These are phyloP conservation scores for Globicephala melas DNA, from an alignment of 2,113 vertebrate genomes.

Conservation along the genomic window DNA sequence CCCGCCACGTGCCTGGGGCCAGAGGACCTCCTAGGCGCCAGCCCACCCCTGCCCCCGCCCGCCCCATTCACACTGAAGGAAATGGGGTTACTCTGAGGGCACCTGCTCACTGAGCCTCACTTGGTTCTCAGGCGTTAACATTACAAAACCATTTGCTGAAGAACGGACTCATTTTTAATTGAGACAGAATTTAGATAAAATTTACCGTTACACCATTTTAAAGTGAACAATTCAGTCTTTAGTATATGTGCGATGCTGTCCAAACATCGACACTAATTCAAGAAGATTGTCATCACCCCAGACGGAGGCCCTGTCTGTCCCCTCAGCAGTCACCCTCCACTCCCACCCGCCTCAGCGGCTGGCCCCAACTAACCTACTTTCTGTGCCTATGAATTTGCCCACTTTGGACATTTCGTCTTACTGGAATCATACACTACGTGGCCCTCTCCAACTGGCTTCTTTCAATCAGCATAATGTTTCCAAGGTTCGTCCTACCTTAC, in stretches of 20 bases:
- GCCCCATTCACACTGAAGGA: too few relatives aligned
- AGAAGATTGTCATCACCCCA: background rate
- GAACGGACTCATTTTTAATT: background rate
- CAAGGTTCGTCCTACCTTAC: background rate
- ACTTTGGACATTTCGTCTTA: background rate
- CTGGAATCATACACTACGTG: fast-evolving
- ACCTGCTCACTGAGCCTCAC: background rate
- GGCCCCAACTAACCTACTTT: background rate
- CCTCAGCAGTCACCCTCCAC: background rate
- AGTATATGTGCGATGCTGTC: background rate
- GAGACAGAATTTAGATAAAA: background rate
- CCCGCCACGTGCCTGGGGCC: background rate
- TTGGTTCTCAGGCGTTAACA: background rate
- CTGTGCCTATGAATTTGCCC: too few relatives aligned
- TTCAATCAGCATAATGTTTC: background rate
- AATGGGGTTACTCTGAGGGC: background rate
- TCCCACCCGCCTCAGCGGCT: background rate
- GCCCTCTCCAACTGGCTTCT: background rate
- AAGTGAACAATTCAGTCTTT: background rate
- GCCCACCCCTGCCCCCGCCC: fast-evolving
- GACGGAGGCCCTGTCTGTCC: background rate
- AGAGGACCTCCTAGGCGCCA: fast-evolving
- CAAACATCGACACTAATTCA: fast-evolving
- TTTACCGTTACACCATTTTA: too few relatives aligned
- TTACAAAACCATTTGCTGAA: background rate